Base-by-base conservation (phyloP, 2,797 vertebrate species). In the Etheostoma perlongum region DNA sequence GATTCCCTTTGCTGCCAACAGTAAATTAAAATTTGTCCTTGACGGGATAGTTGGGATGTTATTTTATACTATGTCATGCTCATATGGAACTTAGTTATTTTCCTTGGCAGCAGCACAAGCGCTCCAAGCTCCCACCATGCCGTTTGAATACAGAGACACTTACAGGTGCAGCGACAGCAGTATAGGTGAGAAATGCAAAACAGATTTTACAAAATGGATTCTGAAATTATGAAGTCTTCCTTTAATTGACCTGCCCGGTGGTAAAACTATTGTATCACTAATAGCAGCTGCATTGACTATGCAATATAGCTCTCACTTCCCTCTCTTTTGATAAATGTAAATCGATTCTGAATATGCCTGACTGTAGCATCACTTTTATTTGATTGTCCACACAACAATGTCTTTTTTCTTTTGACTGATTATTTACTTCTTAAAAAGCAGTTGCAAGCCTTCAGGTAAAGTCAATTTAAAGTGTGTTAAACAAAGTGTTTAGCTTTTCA, bases 11-110 rank as follows among this genome's bases (percentile, higher is more conserved):
- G 62, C 74, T 72, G 67, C 63, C 55, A 67, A 55, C 33, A 69
- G 55, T 83, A 85, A 87, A 88, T 89, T 83, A 75, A 76, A 88
- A 86, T 69, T 6, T 69, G 72, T 73, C 80, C 72, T 83, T 82
- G 61, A 80, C 36, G 6, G 57, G 46, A 66, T 68, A 61, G 69
- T 74, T 60, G n/a, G 25, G 67, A 52, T 74, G 51, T 69, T 74
- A 5, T 83, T 62, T 71, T 53, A 72, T 68, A 68, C 66, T 66
- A 59, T 49, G 63, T 82, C 59, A 58, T 49, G 51, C 57, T 74
- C 65, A 11, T 85, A 67, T 81, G 66, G 72, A 88, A 81, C 72
- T 66, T 57, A 67, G 49, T 79, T 81, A 46, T 75, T 83, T 84
- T 88, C 53, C 42, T 76, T 81, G 66, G 80, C 75, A 81, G 70